These are phyloP conservation scores for Cordilura impudica DNA, from an alignment of 2,888 invertebrate species.

Conservation along the genomic window DNA sequence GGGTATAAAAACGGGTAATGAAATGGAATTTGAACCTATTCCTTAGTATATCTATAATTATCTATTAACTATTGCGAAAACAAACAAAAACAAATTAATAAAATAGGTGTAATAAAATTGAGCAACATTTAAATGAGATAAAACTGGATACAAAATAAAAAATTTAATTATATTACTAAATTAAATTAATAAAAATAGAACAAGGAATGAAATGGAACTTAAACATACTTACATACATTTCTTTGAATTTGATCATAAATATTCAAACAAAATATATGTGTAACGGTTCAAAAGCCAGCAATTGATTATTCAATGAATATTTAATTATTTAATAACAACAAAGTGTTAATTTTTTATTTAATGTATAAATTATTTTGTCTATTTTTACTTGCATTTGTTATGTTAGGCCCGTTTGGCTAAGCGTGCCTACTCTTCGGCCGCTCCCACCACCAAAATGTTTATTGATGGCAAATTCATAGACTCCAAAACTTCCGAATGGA, in stretches of 20 bases:
- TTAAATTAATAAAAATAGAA: too few species aligned
- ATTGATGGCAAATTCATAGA: slow-evolving; percentile 96
- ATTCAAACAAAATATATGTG: background rate
- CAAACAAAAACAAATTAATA: too few species aligned
- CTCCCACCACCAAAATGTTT: slow-evolving; percentile 91
- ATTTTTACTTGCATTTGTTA: slow-evolving; percentile 31
- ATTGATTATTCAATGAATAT: background rate
- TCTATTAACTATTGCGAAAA: too few species aligned
- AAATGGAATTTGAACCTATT: too few species aligned
- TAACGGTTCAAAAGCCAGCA: background rate
- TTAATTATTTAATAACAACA: background rate
- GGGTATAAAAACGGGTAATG: too few species aligned
- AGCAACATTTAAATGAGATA: too few species aligned
- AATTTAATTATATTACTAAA: too few species aligned
- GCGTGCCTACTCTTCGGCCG: slow-evolving; percentile 80
- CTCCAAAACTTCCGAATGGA: slow-evolving; percentile 95
- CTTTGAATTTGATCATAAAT: background rate
- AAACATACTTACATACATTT: background rate
- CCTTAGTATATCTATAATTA: too few species aligned
- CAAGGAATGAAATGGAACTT: too few species aligned
- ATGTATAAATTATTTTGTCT: background rate
- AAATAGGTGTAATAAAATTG: too few species aligned
- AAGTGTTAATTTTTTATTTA: background rate
- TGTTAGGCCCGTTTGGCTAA: slow-evolving; percentile 70
- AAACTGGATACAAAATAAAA: too few species aligned